phyloP scores from a whole-genome alignment of 2,888 invertebrate genomes.

The Zaprionus bogoriensis region DNA sequence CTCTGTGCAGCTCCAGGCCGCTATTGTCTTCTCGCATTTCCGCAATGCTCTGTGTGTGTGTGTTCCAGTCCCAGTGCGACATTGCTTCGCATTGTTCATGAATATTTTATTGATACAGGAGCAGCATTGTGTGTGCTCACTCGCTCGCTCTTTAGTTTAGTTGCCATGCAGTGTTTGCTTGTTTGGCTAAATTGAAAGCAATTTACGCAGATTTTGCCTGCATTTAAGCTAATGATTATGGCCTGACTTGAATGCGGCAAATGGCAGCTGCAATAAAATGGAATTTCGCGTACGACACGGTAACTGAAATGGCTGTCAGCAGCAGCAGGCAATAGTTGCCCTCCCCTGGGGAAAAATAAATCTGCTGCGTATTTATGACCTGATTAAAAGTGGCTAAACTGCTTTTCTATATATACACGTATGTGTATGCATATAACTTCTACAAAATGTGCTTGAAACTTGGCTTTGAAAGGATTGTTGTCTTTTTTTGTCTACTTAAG shows the following conservation, averaged over 20 bases:
- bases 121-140: conserved; percentile 26
- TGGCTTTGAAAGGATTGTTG: neutral
- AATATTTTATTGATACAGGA: conserved; percentile 67
- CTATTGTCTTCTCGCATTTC: conserved; percentile 26
- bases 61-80: conserved; percentile 35
- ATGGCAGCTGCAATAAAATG: neutral
- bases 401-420: neutral
- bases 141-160: conserved; percentile 38
- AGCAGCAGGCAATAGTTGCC: no score
- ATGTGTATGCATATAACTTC: no score
- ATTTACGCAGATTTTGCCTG: conserved; percentile 40
- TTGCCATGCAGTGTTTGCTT: conserved; percentile 30
- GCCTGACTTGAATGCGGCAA: neutral
- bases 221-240: conserved; percentile 45
- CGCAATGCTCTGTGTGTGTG: conserved; percentile 22
- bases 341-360: neutral
- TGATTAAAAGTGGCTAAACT: neutral
- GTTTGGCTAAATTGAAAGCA: conserved; percentile 51
- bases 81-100: conserved; percentile 54
- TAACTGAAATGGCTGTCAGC: no score
- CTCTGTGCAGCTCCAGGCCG: neutral
- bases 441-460: no score
- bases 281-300: neutral
- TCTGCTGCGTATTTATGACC: neutral
- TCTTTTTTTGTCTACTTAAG: conserved; percentile 21